A percentile compares a stretch with the other conserved stretches of the same genome.
Evolutionary conservation across 2,113 vertebrate species (phyloP).

Genomic region (Tragelaphus buxtoni): DNA sequence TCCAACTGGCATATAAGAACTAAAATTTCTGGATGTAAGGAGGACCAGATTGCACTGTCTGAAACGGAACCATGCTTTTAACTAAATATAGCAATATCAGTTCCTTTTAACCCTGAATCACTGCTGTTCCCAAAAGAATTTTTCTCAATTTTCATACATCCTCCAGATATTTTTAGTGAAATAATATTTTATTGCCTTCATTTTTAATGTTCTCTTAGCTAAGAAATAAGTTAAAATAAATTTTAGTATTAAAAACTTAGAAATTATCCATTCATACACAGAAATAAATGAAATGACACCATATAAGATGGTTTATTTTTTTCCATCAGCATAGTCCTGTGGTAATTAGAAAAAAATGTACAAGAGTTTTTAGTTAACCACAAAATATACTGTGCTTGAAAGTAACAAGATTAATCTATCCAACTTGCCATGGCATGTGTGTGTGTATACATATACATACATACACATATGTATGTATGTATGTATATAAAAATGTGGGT

Average conservation of each 20-base stretch:
- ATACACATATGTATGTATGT: fast-evolving
- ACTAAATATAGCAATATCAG: background rate
- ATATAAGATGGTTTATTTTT: background rate
- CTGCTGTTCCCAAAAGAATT: background rate
- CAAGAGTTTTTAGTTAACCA: background rate
- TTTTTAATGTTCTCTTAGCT: background rate
- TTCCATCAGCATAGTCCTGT: background rate
- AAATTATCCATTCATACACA: background rate
- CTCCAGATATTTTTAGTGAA: background rate
- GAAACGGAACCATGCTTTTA: background rate
- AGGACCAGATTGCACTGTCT: background rate
- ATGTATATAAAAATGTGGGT: background rate
- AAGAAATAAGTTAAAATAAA: background rate
- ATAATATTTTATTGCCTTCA: background rate
- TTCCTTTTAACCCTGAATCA: background rate
- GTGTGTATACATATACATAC: background rate
- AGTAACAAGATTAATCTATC: background rate
- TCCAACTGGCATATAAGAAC: background rate
- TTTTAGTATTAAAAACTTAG: background rate
- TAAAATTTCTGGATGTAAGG: background rate
- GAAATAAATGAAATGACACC: background rate
- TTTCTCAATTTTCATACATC: background rate
- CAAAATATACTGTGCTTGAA: background rate
- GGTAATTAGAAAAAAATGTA: background rate
- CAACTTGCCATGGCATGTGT: background rate